Percentiles rank a stretch among this genome's conserved stretches.
Conservation (phyloP, 1,140 invertebrate species). For the Pseudomyrmex flavicornis region DNA sequence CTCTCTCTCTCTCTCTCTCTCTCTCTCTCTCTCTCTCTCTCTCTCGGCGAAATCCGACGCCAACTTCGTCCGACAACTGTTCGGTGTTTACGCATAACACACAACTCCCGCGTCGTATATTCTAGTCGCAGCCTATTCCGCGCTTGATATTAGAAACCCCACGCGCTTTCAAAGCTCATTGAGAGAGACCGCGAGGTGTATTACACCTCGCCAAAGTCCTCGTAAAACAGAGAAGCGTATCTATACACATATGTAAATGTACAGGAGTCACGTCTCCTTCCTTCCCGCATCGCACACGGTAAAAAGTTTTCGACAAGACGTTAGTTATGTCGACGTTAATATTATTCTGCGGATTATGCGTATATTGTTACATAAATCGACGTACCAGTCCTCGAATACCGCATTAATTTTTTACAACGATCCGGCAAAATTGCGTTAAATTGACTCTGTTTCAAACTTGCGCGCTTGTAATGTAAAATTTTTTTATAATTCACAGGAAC, state of each 20-base stretch:
- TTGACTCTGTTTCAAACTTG: slow-evolving; percentile 47
- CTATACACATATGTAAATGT: no score
- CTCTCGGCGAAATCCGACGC: slow-evolving; percentile 49
- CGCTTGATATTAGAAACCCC: slow-evolving; percentile 67
- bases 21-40: no score
- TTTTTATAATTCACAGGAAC: slow-evolving; percentile 31
- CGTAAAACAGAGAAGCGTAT: slow-evolving; percentile 1
- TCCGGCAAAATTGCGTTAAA: slow-evolving; percentile 48
- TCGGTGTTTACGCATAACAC: slow-evolving; percentile 64
- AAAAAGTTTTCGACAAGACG: slow-evolving; percentile 24
- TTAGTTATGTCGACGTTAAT: slow-evolving; percentile 49
- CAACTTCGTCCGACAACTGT: slow-evolving; percentile 60
- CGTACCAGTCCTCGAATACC: slow-evolving; percentile 42
- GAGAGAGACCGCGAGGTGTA: slow-evolving; percentile 13
- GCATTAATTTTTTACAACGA: slow-evolving; percentile 58
- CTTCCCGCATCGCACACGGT: not conserved
- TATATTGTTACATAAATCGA: slow-evolving; percentile 60
- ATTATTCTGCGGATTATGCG: slow-evolving; percentile 54
- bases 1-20: no score
- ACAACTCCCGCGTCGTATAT: slow-evolving; percentile 16
- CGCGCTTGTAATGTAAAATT: slow-evolving; percentile 39
- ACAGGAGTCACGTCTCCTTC: no score
- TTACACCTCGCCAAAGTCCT: slow-evolving; percentile 47
- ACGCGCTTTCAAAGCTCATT: slow-evolving; percentile 65
- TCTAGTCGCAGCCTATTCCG: slow-evolving; percentile 17